A percentile compares a stretch with the other conserved stretches of the same genome.
Conservation (phyloP, 2,113 vertebrate species). For the Thryonomys swinderianus region DNA sequence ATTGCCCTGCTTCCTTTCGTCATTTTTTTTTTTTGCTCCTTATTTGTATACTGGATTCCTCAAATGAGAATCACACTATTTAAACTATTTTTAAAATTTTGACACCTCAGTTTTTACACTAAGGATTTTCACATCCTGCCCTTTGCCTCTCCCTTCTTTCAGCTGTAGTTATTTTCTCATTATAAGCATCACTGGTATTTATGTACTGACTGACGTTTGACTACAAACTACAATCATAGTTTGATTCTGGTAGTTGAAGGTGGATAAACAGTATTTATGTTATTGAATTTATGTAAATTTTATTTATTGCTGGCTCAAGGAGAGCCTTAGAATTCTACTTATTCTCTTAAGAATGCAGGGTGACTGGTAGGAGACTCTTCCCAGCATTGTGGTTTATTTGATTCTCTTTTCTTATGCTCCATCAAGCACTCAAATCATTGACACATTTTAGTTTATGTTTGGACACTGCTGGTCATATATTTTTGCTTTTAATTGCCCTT, state of each 20-base stretch:
- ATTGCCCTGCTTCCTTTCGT: neutral
- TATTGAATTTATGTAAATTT: neutral
- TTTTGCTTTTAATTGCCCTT: slow-evolving; percentile 29
- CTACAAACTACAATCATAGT: neutral
- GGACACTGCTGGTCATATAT: neutral
- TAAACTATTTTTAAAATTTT: neutral
- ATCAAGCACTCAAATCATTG: neutral
- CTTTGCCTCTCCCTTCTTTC: neutral
- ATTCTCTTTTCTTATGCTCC: neutral
- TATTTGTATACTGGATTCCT: neutral
- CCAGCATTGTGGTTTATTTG: neutral
- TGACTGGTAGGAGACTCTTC: neutral
- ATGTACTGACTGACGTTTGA: neutral
- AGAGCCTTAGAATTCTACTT: neutral
- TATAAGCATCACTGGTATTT: neutral
- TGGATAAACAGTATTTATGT: neutral
- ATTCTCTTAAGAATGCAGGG: neutral
- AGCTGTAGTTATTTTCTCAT: neutral
- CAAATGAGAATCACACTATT: neutral
- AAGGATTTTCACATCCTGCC: neutral
- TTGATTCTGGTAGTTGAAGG: slow-evolving; percentile 5
- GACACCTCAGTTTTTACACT: neutral
- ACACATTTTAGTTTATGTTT: neutral
- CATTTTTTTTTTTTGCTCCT: neutral
- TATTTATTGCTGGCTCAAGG: neutral